Evolutionary conservation across 2,113 vertebrate species (phyloP), one percentile per base, ranked within the genome.

Genomic region (Carettochelys insculpta): DNA sequence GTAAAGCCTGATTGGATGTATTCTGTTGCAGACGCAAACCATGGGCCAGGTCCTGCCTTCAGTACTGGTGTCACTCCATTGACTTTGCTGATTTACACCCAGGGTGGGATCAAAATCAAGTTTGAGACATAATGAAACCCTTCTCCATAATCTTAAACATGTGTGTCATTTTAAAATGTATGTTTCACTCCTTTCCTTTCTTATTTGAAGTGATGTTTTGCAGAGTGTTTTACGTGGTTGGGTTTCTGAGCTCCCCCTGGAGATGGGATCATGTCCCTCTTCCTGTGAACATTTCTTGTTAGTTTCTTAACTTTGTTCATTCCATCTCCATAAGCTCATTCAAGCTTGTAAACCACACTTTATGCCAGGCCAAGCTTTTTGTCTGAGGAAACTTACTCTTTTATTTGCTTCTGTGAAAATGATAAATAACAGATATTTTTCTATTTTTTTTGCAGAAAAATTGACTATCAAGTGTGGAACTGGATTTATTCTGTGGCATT

Each of bases 131-230:
- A 6, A 90, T 93, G 92, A 93, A 94, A 76, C 50, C 56, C 76
- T 75, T 81, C 61, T 25, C 83, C 87, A 80, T 20, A 41, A 89
- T 68, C 91, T 80, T 48, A 71, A 88, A 90, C 24, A 24, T 65
- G 34, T 71, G 71, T 41, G 90, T 90, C 83, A 6, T 95, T 95
- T 95, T 91, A 94, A 65, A 65, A 65, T 65, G 61, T 16, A 65
- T 1, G 17, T 76, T 71, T 91, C 87, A 17, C 80, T 89, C 92
- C 52, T 84, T 91, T 58, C 0, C 86, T 90, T 50, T 48, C n/a
- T 84, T 82, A 61, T 89, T 95, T 90, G 94, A 92, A 80, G 87
- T 93, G 90, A 89, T 76, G 88, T 90, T 92, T 94, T 93, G 85
- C 81, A 82, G 83, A 92, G 82, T 71, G 81, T 79, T 94, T 92